Percentiles rank a stretch among this genome's conserved stretches.
These are phyloP conservation scores for Struthio camelus DNA, from an alignment of 2,113 vertebrate genomes.

Conservation along the genomic window DNA sequence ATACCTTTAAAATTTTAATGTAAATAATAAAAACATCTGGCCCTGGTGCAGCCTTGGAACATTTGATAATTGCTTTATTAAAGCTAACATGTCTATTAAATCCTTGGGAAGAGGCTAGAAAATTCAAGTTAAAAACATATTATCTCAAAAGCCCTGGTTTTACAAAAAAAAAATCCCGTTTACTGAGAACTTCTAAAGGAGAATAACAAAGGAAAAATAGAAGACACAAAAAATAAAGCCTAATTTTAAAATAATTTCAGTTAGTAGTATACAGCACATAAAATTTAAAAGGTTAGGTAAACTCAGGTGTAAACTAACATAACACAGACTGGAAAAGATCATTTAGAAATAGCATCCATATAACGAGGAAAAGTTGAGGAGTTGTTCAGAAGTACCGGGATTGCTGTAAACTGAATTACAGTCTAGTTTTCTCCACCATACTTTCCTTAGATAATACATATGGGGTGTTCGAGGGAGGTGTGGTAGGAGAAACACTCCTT, in stretches of 20 bases:
- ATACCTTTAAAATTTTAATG: neutral
- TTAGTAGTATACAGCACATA: neutral
- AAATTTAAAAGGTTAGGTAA: neutral
- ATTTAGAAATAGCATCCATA: neutral
- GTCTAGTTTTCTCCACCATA: neutral
- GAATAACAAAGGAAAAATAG: neutral
- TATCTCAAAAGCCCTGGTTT: neutral
- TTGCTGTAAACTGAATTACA: neutral
- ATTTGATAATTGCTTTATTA: neutral
- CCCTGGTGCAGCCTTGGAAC: neutral
- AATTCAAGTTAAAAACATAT: neutral
- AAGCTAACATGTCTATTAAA: neutral
- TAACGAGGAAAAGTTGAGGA: neutral
- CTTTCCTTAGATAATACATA: neutral
- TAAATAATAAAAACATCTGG: neutral
- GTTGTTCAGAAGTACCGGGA: neutral
- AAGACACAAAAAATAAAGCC: neutral
- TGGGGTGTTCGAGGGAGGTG: neutral
- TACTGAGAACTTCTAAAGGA: neutral
- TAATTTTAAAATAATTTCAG: neutral
- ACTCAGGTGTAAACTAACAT: neutral
- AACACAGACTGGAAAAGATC: neutral
- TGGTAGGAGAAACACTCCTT: neutral
- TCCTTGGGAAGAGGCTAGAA: neutral
- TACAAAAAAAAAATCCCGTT: neutral